These are phyloP conservation scores for Sebastiscus albofasciatus DNA, from an alignment of 2,797 vertebrate species.

Conservation along the genomic window DNA sequence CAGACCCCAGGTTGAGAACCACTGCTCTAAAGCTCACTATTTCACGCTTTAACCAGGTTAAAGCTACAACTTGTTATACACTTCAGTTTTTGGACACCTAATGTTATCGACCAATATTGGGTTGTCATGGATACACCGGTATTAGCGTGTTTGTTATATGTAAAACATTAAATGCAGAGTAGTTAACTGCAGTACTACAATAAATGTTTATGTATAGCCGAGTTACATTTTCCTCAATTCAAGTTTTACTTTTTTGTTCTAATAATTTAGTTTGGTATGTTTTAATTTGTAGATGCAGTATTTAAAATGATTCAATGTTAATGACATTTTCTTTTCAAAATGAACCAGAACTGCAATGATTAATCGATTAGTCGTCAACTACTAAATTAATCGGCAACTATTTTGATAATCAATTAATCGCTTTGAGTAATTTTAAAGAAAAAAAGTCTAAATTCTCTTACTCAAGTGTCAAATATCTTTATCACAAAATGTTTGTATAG, in stretches of 20 bases:
- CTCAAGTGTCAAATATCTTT: too few species aligned
- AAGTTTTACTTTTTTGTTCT: background rate
- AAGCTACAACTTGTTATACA: background rate
- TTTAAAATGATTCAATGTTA: too few species aligned
- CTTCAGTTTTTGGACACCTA: background rate
- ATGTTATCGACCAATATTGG: background rate
- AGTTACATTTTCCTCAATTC: background rate
- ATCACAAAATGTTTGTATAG: too few species aligned
- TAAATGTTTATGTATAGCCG: background rate
- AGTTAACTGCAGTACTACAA: background rate
- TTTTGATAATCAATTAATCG: too few species aligned
- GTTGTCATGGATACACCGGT: background rate
- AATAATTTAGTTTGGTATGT: background rate
- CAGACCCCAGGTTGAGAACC: too few species aligned
- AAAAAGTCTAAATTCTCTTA: too few species aligned
- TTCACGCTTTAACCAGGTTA: background rate
- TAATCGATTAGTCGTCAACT: too few species aligned
- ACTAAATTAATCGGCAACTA: too few species aligned
- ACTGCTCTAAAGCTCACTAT: too few species aligned
- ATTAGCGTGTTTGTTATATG: background rate
- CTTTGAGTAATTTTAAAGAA: too few species aligned
- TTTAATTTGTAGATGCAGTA: too few species aligned
- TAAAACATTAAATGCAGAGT: background rate
- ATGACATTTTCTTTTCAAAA: background rate
- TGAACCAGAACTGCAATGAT: background rate